Base-by-base conservation (phyloP, 2,113 vertebrate species). In the Sinocyclocheilus maitianheensis region DNA sequence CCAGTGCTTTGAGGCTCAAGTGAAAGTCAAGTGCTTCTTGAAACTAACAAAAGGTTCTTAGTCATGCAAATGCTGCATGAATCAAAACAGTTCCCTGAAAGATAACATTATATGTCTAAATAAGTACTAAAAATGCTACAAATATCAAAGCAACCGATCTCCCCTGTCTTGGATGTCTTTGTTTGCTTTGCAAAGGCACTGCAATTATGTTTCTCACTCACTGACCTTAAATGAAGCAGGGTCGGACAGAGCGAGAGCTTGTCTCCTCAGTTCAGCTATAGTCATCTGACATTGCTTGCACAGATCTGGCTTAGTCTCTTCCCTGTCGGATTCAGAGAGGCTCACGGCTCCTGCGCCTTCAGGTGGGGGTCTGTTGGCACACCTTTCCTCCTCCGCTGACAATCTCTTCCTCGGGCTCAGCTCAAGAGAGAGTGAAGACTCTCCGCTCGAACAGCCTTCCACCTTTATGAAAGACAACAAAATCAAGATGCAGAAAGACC, bases 211-310 rank as follows among this genome's bases (percentile, higher is more conserved):
- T 71, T 86, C 11, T 63, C 30, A 30, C 8, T 20, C 10, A 85
- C 88, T 86, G 76, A 99, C 97, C 96, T 96, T 96, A 62, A 62
- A 88, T 62, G 94, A 94, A 62, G 93, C 94, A 46, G 96, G 94
- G 55, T 96, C 94, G 71, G 95, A 95, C 91, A 97, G 90, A 83
- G 94, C 92, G 22, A 95, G 92, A 8, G 96, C 97, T 90, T 97
- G 96, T 87, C 94, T 96, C 94, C 94, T 96, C 91, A 98, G 95
- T 90, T 97, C 96, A 8, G 94, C 92, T 58, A 97, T 94, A 87
- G 96, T 97, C 88, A 94, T 91, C 89, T 96, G 96, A 93, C 97
- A 99, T 91, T 95, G 95, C 75, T 92, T 94, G 93, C 97, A 98
- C 91, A 96, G 95, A 84, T 93, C 93, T 48, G 94, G 93, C 63